phyloP scores from a whole-genome alignment of 2,888 invertebrate species.

The Torymus aiolomorphi region DNA sequence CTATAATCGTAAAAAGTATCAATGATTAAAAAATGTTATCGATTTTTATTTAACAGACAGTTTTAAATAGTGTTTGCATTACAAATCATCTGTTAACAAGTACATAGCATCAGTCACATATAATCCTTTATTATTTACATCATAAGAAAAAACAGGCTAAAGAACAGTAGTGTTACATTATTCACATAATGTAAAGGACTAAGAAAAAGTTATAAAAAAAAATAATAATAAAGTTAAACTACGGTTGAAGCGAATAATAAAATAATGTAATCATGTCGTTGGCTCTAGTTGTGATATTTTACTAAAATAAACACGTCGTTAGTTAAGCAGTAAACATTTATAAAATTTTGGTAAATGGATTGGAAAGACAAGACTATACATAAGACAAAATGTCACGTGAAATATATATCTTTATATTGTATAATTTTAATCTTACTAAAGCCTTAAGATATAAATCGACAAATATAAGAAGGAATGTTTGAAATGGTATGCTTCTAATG shows the following conservation, averaged over 20 bases:
- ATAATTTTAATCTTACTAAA: conserved; percentile 51
- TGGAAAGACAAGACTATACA: conserved; percentile 54
- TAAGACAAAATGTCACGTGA: conserved; percentile 51
- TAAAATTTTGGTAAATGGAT: conserved; percentile 61
- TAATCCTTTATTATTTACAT: conserved; percentile 60
- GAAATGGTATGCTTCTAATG: too few species aligned
- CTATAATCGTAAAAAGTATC: too few species aligned
- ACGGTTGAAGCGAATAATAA: conserved; percentile 58
- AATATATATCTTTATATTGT: conserved; percentile 32
- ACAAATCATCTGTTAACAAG: conserved; percentile 54
- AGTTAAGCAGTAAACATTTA: conserved; percentile 62
- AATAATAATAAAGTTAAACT: conserved; percentile 55
- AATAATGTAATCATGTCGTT: conserved; percentile 71
- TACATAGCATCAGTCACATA: conserved; percentile 58
- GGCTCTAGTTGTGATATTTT: conserved; percentile 75
- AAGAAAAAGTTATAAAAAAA: conserved; percentile 47
- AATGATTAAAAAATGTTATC: too few species aligned
- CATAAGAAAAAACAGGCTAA: conserved; percentile 38
- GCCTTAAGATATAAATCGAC: conserved; percentile 58
- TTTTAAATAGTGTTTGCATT: conserved; percentile 14
- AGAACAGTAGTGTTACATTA: conserved; percentile 1
- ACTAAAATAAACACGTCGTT: conserved; percentile 67
- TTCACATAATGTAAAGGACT: too few species aligned
- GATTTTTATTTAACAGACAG: too few species aligned
- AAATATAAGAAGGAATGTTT: too few species aligned